Base-by-base conservation (phyloP, 2,888 invertebrate species). In the Drosophila peninsularis region DNA sequence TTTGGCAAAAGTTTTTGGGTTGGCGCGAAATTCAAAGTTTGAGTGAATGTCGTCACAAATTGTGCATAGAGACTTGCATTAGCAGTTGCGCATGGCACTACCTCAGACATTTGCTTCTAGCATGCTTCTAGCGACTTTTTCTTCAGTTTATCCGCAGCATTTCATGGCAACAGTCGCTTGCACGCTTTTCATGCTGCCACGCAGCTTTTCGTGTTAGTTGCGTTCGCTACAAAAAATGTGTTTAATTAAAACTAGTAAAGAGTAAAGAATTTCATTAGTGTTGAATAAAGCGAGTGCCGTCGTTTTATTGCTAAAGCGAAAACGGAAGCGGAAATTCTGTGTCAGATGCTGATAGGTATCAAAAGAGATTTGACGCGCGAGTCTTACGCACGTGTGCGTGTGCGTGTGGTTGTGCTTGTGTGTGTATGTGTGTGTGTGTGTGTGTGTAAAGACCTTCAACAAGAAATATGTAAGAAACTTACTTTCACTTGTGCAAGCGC, bases 401-500 rank as follows among this genome's bases (percentile, higher is more conserved):
- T 55, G 60, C 36, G 13, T 66, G 11, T 36, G 52, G 27, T 45
- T 52, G 36, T 52, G 13, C 24, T 11, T 63, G 11, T 34, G 45
- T 45, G 57, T 54, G 37, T 61, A 36, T 34, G 47, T 53, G 19
- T 53, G 42, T 39, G 36, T 44, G 24, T 53, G 17, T 60, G 32
- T 62, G 44, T 75, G 50, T 58, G 66, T 71, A 56, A 78, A 57
- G 83, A 88, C 83, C 83, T 83, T 88, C 83, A 76, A 54, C 64
- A 62, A 73, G 67, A 73, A 80, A 86, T 88, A 64, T 78, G 71
- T 75, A 71, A 78, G 75, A 71, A 81, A 86, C 83, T 80, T 65
- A 71, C 81, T 87, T 82, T 71, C 72, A 70, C 72, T 81, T 80
- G 58, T 63, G 65, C 64, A 63, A 63, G 63, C 49, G 45, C 32